Evolutionary conservation across 2,888 invertebrate species (phyloP).

Genomic region (Lasius fuliginosus): DNA sequence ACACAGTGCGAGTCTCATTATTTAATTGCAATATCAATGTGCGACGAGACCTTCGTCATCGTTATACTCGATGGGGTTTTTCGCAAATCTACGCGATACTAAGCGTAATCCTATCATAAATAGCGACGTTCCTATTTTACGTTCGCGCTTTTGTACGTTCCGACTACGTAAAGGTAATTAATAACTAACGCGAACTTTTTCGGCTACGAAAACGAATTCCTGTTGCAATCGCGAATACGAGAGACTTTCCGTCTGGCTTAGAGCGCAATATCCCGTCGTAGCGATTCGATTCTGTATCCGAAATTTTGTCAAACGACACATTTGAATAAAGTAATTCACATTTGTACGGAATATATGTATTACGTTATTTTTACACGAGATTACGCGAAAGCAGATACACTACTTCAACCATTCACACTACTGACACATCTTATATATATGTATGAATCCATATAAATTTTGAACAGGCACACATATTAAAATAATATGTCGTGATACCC

Average conservation of each 20-base stretch:
- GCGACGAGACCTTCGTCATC: constrained; percentile 47
- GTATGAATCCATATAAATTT: background rate
- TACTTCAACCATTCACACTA: background rate
- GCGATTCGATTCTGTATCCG: constrained; percentile 61
- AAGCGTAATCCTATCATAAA: constrained; percentile 77
- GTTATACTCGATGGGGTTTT: constrained; percentile 61
- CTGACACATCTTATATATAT: background rate
- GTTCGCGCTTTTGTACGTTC: constrained; percentile 74
- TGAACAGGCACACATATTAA: background rate
- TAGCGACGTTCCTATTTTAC: constrained; percentile 82
- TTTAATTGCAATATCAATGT: constrained; percentile 53
- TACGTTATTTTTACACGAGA: constrained; percentile 35
- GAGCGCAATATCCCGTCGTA: constrained; percentile 53
- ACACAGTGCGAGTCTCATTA: constrained; percentile 53
- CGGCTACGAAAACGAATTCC: constrained; percentile 40
- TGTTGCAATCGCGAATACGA: constrained; percentile 42
- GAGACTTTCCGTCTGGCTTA: constrained; percentile 46
- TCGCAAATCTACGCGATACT: constrained; percentile 73
- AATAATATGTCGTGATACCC: background rate
- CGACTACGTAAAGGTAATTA: constrained; percentile 36
- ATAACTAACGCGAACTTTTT: constrained; percentile 15
- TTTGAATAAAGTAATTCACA: constrained; percentile 75
- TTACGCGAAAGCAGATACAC: background rate
- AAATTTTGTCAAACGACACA: constrained; percentile 64
- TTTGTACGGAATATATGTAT: constrained; percentile 68